Base-by-base conservation (phyloP, 2,888 invertebrate genomes). In the Apamea sordens region DNA sequence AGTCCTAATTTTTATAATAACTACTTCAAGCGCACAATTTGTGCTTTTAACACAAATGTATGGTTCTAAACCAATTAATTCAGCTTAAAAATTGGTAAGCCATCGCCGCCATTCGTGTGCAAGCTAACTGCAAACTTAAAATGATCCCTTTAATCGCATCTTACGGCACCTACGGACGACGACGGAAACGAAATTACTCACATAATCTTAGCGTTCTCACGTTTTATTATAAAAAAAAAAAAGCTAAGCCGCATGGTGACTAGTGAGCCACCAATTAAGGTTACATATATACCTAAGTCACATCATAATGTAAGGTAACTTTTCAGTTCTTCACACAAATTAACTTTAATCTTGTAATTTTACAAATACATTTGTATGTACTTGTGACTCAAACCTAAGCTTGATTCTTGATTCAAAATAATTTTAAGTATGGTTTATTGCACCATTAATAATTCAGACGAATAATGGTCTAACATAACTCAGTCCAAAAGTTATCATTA, bases 401-500 rank as follows among this genome's bases (percentile, higher is more conserved):
- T 47, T 61, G 28, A 28, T 56, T 76, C 44, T 41, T 65, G 18
- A 41, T 53, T 84, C 18, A 53, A 59, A 59, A 70, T 53, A 67
- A 71, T 63, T 21, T 36, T 63, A 65, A 36, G 28, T 41, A n/a
- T 63, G 74, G 72, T 80, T 77, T 71, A 76, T 83, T 65, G 44
- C 63, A 36, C 32, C 73, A 79, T 80, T 72, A 79, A 76, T 44
- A 59, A 73, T 76, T 68, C 63, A 76, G 70, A 56, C 69, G 56
- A 80, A 79, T 71, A 72, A 77, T 79, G 28, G 36, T 70, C 61
- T 24, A 53, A 59, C 7, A 80, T 77, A 83, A 78, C 18, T 83
- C 71, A 28, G 32, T 64, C 28, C 63, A 53, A 78, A 86, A 79
- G 79, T 74, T 77, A 79, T 81, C 69, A 86, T 76, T 78, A 74